Base-by-base conservation (phyloP, 2,888 invertebrate species). In the Andrena praecox region DNA sequence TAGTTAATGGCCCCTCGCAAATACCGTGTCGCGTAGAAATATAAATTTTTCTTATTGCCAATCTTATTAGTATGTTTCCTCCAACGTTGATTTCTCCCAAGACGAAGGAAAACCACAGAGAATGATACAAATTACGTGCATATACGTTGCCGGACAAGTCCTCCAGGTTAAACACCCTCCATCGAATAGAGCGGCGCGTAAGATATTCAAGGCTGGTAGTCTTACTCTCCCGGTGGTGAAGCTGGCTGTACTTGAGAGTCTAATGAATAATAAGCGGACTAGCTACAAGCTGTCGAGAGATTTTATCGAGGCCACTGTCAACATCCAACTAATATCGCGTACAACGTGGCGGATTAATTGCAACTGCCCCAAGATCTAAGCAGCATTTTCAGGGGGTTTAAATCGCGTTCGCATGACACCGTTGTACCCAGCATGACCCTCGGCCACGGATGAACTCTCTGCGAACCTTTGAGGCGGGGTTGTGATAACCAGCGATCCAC, bases 321-420 rank as follows among this genome's bases (percentile, higher is more conserved):
- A 93, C 93, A 93, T 87, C 91, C 91, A 92, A 91, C 93, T 93
- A 93, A 93, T 93, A 93, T 92, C 92, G 77, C 92, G 92, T 91
- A 91, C 92, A 92, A 92, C 92, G 91, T 91, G 91, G 89, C 90
- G 89, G 90, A 89, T 92, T 92, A 92, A 93, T 92, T 93, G 92
- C 89, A 92, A 91, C 88, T 74, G 90, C 78, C 86, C 85, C 84
- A 66, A 81, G 85, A 85, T 89, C 82, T 87, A 88, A 90, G 90
- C 88, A 89, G 83, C 81, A 90, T 87, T 91, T 89, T 89, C 70
- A 89, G 82, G 86, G 42, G 85, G 85, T 82, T 89, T 86, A 91
- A 91, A 90, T 90, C 89, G 83, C 86, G 89, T 91, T 91, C 89
- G 79, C 84, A 77, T 84, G 87, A 89, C 80, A 77, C 78, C 78